Conservation (phyloP, 2,113 vertebrate species). For the Tetraodon nigroviridis region DNA sequence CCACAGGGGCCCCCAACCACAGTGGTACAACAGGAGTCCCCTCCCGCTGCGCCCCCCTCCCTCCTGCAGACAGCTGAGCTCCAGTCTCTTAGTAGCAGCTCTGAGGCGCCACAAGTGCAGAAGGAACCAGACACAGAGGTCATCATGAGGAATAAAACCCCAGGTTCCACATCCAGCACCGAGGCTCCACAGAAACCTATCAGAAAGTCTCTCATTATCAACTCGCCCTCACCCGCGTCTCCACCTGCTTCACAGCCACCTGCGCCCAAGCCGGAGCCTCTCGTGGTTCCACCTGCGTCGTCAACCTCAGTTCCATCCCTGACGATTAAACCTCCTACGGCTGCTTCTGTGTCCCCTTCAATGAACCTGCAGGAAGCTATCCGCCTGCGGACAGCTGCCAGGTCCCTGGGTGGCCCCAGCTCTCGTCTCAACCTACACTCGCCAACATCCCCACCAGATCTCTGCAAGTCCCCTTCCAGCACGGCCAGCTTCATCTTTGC, state of each 20-base stretch:
- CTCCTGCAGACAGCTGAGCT: slow-evolving; percentile 85
- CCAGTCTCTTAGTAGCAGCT: slow-evolving; percentile 72
- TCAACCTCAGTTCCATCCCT: slow-evolving; percentile 25
- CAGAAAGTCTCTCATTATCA: slow-evolving; percentile 74
- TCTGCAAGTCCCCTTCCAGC: slow-evolving; percentile 77
- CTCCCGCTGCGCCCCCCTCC: slow-evolving; percentile 78
- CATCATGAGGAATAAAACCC: slow-evolving; percentile 12
- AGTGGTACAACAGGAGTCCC: slow-evolving; percentile 70
- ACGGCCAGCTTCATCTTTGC: slow-evolving; percentile 94
- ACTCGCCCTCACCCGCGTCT: slow-evolving; percentile 27
- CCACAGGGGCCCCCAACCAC: slow-evolving; percentile 59
- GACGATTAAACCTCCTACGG: slow-evolving; percentile 69
- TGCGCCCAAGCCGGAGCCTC: slow-evolving; percentile 26
- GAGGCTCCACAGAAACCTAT: slow-evolving; percentile 83
- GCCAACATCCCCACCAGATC: slow-evolving; percentile 52
- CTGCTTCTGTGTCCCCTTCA: slow-evolving; percentile 55
- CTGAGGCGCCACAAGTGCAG: slow-evolving; percentile 30
- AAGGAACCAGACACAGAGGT: slow-evolving; percentile 34
- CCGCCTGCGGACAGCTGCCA: slow-evolving; percentile 79
- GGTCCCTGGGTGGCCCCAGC: slow-evolving; percentile 50
- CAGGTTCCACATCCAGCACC: slow-evolving; percentile 16
- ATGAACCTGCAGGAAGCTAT: slow-evolving; percentile 82
- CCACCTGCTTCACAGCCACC: slow-evolving; percentile 25
- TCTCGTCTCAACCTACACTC: slow-evolving; percentile 56
- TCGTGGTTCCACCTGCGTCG: slow-evolving; percentile 21